Conservation (phyloP, 2,797 vertebrate genomes). For the Epinephelus coioides region DNA sequence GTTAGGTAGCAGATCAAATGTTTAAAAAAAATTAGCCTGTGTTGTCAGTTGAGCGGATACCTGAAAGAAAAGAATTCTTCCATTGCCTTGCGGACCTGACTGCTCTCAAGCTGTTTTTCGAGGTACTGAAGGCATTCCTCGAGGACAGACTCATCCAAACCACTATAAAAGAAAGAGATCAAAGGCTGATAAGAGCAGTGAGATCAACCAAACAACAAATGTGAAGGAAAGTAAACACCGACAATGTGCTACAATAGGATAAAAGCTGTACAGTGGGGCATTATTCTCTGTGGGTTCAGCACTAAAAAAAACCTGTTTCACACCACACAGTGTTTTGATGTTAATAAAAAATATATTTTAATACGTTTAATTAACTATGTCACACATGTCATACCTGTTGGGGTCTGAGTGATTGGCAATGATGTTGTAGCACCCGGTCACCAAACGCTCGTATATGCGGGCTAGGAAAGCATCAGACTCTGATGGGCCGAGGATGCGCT, state of each 20-base stretch:
- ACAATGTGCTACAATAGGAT: neutral
- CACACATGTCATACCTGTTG: conserved; percentile 86
- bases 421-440: conserved; percentile 97
- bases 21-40: neutral
- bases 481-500: conserved; percentile 94
- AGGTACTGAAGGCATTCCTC: conserved; percentile 98
- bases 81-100: conserved; percentile 97
- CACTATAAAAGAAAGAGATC: conserved; percentile 80
- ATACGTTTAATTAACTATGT: neutral
- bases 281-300: neutral
- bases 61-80: conserved; percentile 99
- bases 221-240: neutral
- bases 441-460: conserved; percentile 94
- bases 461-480: conserved; percentile 97
- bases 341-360: neutral
- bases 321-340: neutral
- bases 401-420: conserved; percentile 96
- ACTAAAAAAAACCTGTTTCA: neutral
- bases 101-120: conserved; percentile 97
- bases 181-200: neutral
- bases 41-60: conserved; percentile 72
- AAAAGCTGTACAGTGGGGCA: neutral
- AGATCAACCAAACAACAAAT: conserved; percentile 10
- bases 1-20: conserved; percentile 1
- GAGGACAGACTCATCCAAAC: conserved; percentile 95